Conservation (phyloP, 2,888 invertebrate genomes). For the Coremacera marginata region DNA sequence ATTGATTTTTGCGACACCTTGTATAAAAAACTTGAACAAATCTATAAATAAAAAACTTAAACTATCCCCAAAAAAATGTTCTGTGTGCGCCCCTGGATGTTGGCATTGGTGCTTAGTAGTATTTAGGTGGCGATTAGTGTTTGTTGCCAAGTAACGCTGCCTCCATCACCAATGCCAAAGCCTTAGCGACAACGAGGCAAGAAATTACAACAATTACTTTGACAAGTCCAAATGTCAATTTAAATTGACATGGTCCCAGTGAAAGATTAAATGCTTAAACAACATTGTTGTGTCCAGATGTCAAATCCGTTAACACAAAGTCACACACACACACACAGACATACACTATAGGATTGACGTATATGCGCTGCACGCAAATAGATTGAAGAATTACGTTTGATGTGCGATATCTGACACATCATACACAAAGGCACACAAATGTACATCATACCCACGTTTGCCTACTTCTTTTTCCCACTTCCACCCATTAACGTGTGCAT, state of each 20-base stretch:
- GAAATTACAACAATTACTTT: slow-evolving; percentile 17
- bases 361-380: neutral
- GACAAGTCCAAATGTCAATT: slow-evolving; percentile 36
- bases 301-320: slow-evolving; percentile 28
- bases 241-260: slow-evolving; percentile 35
- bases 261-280: slow-evolving; percentile 37
- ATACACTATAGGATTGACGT: neutral
- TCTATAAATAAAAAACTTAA: too few relatives aligned
- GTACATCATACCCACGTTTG: neutral
- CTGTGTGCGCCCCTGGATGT: too few relatives aligned
- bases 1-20: too few relatives aligned
- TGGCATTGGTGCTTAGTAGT: neutral
- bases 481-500: neutral
- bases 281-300: slow-evolving; percentile 8
- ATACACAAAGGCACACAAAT: neutral
- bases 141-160: neutral
- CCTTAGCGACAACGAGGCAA: neutral
- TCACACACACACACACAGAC: neutral
- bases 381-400: slow-evolving; percentile 31
- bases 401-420: slow-evolving; percentile 32
- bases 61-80: too few relatives aligned
- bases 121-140: slow-evolving; percentile 6
- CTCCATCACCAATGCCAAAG: neutral
- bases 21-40: too few relatives aligned
- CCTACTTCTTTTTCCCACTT: neutral